phyloP scores from a whole-genome alignment of 2,888 invertebrate species.

The Meghimatium bilineatum region DNA sequence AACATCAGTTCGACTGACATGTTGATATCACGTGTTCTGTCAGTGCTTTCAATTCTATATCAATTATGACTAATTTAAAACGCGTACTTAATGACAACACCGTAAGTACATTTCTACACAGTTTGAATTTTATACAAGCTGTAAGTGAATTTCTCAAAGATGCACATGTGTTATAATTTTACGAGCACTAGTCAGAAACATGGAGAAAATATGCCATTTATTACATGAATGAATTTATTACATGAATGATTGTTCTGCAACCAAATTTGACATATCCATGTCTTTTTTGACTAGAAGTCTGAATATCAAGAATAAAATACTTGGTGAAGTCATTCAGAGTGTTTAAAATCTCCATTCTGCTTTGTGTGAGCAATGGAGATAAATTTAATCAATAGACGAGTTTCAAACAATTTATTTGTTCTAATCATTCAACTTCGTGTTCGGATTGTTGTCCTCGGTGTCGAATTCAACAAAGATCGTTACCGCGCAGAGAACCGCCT shows the following conservation, averaged over 20 bases:
- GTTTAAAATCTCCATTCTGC: not conserved
- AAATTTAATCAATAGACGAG: not conserved
- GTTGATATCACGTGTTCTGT: too few species aligned
- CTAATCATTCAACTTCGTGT: not conserved
- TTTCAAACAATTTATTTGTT: not conserved
- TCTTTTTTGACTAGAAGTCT: not conserved
- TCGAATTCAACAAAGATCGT: not conserved
- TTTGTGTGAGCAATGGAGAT: slow-evolving; percentile 2
- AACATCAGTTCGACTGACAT: too few species aligned
- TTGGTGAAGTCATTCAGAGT: too few species aligned
- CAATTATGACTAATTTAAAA: too few species aligned
- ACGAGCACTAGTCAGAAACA: not conserved
- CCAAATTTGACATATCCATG: not conserved
- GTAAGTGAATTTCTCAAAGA: too few species aligned
- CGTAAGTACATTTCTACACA: too few species aligned
- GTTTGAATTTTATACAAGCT: too few species aligned
- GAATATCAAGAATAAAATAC: not conserved
- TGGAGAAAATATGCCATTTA: not conserved
- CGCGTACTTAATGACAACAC: too few species aligned
- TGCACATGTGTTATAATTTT: not conserved
- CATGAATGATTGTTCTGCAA: not conserved
- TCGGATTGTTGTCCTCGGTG: not conserved
- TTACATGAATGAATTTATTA: too few species aligned
- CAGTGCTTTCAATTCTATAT: too few species aligned
- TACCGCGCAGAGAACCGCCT: too few species aligned